These are phyloP conservation scores for Mya arenaria DNA, from an alignment of 1,140 invertebrate genomes.

Conservation along the genomic window DNA sequence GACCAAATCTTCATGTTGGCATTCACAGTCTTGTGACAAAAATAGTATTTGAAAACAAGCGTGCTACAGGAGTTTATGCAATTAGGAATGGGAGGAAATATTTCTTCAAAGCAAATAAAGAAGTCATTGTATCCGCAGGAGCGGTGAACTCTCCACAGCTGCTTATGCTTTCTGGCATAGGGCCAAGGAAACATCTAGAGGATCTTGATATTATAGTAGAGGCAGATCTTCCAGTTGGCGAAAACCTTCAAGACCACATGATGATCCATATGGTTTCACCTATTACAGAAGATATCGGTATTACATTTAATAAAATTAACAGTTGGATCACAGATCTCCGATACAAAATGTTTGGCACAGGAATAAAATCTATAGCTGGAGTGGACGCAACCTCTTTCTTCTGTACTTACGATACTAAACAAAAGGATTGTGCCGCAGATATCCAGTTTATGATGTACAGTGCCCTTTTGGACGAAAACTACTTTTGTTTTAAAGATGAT, in stretches of 20 bases:
- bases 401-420: constrained; percentile 9
- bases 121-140: constrained; percentile 91
- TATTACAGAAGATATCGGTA: constrained; percentile 52
- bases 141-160: constrained; percentile 93
- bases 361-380: constrained; percentile 38
- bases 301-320: constrained; percentile 47
- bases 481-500: constrained; percentile 9
- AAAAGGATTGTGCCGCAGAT: constrained; percentile 38
- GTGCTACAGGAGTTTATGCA: constrained; percentile 76
- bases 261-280: constrained; percentile 49
- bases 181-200: constrained; percentile 83
- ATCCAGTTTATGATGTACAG: constrained; percentile 27
- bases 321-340: constrained; percentile 49
- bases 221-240: constrained; percentile 89
- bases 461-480: not conserved
- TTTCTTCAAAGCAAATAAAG: constrained; percentile 87
- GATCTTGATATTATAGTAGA: constrained; percentile 63
- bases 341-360: constrained; percentile 63
- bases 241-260: constrained; percentile 91
- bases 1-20: constrained; percentile 70
- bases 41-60: constrained; percentile 56
- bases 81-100: constrained; percentile 77
- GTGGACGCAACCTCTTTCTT: constrained; percentile 5
- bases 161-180: constrained; percentile 94
- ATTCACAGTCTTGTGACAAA: constrained; percentile 65